These are phyloP conservation scores for Eupithecia inturbata DNA, from an alignment of 2,888 invertebrate genomes.

Conservation along the genomic window DNA sequence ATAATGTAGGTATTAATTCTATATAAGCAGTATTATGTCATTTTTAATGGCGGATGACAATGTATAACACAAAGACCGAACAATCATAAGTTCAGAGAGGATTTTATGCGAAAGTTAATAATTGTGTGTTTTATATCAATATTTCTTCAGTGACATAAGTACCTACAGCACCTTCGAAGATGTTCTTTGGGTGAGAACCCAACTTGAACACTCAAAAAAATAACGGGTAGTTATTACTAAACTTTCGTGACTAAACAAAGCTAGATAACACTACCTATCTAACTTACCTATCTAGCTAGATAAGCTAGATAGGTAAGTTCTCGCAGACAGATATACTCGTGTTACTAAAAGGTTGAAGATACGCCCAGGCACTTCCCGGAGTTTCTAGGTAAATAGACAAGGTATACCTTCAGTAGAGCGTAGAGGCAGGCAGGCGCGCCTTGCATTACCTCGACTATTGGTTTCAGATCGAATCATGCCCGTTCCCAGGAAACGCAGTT, in stretches of 20 bases:
- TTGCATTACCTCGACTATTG: slow-evolving; percentile 66
- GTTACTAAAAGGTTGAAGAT: not conserved
- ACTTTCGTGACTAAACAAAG: not conserved
- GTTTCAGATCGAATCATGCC: slow-evolving; percentile 63
- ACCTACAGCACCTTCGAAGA: too few species aligned
- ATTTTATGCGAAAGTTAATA: too few species aligned
- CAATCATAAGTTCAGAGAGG: too few species aligned
- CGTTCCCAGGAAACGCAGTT: slow-evolving; percentile 47
- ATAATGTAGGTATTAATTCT: too few species aligned
- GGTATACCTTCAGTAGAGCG: slow-evolving; percentile 6
- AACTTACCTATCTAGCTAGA: too few species aligned
- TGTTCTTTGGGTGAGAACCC: too few species aligned
- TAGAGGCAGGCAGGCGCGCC: slow-evolving; percentile 40
- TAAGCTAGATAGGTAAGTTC: not conserved
- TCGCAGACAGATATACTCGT: not conserved
- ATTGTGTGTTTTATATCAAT: too few species aligned
- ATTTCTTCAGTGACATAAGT: not conserved
- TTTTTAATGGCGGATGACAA: too few species aligned
- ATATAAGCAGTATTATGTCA: too few species aligned
- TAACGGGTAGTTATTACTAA: not conserved
- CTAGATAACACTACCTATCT: too few species aligned
- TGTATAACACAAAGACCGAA: too few species aligned
- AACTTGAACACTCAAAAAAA: too few species aligned
- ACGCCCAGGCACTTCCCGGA: not conserved
- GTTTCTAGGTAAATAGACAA: not conserved